phyloP scores from a whole-genome alignment of 2,888 invertebrate species.

The Xestia c-nigrum region DNA sequence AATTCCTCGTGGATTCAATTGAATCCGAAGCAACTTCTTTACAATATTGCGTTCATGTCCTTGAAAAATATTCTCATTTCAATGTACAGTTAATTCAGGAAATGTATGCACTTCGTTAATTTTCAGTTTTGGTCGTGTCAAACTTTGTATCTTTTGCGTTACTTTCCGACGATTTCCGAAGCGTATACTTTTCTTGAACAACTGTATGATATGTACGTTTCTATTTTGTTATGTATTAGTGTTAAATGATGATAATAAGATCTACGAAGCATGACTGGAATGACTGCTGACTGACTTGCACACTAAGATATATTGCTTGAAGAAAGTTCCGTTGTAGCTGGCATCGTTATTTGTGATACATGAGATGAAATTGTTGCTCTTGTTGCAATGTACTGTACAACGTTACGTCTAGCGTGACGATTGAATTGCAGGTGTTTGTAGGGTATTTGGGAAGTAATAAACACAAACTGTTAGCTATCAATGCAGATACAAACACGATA shows the following conservation, averaged over 20 bases:
- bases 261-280: slow-evolving; percentile 70
- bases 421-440: not conserved
- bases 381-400: not conserved
- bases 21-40: not conserved
- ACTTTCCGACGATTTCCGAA: not conserved
- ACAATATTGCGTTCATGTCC: not conserved
- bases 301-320: slow-evolving; percentile 54
- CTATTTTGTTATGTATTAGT: slow-evolving; percentile 23
- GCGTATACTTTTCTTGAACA: not conserved
- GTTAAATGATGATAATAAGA: slow-evolving; percentile 54
- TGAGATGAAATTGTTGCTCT: slow-evolving; percentile 17
- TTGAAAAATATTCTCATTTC: slow-evolving; percentile 31
- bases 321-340: slow-evolving; percentile 55
- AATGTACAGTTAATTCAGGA: not conserved
- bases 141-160: not conserved
- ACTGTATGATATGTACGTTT: not conserved
- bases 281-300: slow-evolving; percentile 70
- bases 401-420: not conserved
- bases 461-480: not conserved
- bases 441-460: not conserved
- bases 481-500: not conserved
- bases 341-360: not conserved
- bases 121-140: not conserved
- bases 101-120: not conserved
- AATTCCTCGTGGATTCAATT: not conserved